These are phyloP conservation scores for Catocala sponsa DNA, from an alignment of 2,888 invertebrate genomes.

Conservation along the genomic window DNA sequence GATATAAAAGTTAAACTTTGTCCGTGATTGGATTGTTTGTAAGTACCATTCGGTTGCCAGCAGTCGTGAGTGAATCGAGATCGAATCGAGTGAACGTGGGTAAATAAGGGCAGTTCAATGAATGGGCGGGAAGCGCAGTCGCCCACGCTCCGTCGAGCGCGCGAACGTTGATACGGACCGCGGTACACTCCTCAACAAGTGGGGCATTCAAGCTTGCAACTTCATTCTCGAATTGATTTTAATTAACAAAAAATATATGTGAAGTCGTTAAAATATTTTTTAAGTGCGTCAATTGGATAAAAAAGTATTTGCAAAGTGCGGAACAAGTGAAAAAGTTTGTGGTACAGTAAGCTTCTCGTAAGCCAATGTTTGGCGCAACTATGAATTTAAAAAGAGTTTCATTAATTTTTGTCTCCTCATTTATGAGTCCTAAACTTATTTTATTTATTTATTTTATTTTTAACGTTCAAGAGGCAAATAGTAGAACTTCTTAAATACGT, in stretches of 20 bases:
- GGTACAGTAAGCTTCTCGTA: conserved; percentile 35
- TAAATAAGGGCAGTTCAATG: conserved; percentile 70
- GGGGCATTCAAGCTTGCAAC: conserved; percentile 54
- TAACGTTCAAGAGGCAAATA: conserved; percentile 8
- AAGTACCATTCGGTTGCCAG: conserved; percentile 34
- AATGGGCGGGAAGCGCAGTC: conserved; percentile 85
- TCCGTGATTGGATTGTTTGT: conserved; percentile 38
- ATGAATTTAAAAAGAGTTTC: conserved; percentile 46
- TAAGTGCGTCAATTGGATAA: conserved; percentile 18
- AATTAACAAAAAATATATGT: conserved; percentile 29
- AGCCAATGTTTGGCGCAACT: conserved; percentile 41
- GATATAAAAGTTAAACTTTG: conserved; percentile 28
- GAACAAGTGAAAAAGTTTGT: conserved; percentile 50
- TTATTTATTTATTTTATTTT: conserved; percentile 6
- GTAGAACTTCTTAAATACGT: too few species aligned
- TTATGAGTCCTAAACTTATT: neutral
- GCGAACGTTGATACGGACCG: conserved; percentile 76
- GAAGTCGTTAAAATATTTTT: conserved; percentile 8
- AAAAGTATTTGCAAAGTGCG: conserved; percentile 27
- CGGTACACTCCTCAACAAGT: conserved; percentile 76
- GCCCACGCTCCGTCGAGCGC: conserved; percentile 82
- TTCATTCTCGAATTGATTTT: conserved; percentile 47
- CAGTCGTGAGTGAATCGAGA: conserved; percentile 54
- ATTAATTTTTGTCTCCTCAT: conserved; percentile 53
- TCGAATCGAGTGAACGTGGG: conserved; percentile 66